Evolutionary conservation across 2,113 vertebrate species (phyloP), one percentile per base, ranked within the genome.

Genomic region (Ptilorrhoa leucosticta): DNA sequence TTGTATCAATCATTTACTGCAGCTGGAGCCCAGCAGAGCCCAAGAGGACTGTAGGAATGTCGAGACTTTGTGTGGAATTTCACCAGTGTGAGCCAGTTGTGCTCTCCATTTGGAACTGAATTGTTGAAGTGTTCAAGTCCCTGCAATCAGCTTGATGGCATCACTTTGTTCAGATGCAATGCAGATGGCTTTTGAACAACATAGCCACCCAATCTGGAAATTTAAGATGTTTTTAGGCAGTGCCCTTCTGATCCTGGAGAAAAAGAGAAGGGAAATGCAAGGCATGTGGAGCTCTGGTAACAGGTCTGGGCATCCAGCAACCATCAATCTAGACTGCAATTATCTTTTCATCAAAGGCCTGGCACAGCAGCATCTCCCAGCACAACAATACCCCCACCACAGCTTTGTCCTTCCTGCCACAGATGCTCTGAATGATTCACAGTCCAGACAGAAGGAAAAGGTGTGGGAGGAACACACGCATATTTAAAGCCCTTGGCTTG

Each of bases 1-100:
- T 63, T 1, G 9, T 69, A 90, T 93, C 94, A 96, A 90, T 94
- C 92, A 90, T 90, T 95, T 92, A 94, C 90, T 92, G 89, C 56
- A 78, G 69, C 79, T 9, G 51, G 85, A 95, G 76, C 64, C 64
- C 71, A 61, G 80, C 76, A 92, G 92, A 8, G 22, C 73, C 89
- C 7, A 30, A 69, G 71, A 87, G 57, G 40, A 64, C 80, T 80
- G 69, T 66, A 97, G 94, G 94, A 97, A 97, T 97, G 80, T 97
- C 1, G 4, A 92, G 77, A 94, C 95, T 97, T 97, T 20, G 76
- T 95, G 83, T 88, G 97, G 97, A 98, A 97, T 98, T 97, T 97
- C 97, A 94, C 94, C 89, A 89, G 83, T 11, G 2, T 6, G 19
- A 90, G 89, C 76, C 89, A 95, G 92, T 89, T 95, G 89, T 63